A percentile compares a stretch with the other conserved stretches of the same genome.
Evolutionary conservation across 2,797 vertebrate species (phyloP).

Genomic region (Petrocephalus sullivani): DNA sequence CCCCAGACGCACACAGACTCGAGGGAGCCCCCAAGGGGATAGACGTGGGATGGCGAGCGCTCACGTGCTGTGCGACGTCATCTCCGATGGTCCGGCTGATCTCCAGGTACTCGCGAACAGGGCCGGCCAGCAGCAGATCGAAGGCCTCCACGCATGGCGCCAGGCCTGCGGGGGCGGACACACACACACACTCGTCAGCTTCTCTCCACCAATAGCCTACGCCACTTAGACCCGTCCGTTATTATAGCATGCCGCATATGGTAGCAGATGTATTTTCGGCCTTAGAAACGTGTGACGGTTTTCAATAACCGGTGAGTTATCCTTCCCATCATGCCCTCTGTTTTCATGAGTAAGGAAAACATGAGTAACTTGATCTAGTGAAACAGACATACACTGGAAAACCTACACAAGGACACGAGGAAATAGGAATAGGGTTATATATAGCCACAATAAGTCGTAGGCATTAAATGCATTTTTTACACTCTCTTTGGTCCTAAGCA

Average conservation of each 20-base stretch:
- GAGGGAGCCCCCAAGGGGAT: not conserved
- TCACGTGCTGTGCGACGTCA: conserved; percentile 88
- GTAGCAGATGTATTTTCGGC: not conserved
- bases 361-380: not conserved
- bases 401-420: not conserved
- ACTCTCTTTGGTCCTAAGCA: not conserved
- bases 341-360: not conserved
- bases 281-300: not conserved
- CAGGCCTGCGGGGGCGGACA: conserved; percentile 53
- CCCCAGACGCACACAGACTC: not conserved
- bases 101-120: conserved; percentile 79
- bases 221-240: not conserved
- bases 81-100: conserved; percentile 78
- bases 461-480: not conserved
- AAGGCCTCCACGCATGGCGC: conserved; percentile 79
- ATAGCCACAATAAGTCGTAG: not conserved
- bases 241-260: not conserved
- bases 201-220: not conserved
- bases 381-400: not conserved
- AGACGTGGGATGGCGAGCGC: conserved; percentile 38
- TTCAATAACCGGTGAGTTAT: not conserved
- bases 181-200: not conserved
- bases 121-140: conserved; percentile 72
- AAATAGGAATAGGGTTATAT: not conserved
- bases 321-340: not conserved